phyloP scores from a whole-genome alignment of 2,888 invertebrate species.

The Caradrina clavipalpis region DNA sequence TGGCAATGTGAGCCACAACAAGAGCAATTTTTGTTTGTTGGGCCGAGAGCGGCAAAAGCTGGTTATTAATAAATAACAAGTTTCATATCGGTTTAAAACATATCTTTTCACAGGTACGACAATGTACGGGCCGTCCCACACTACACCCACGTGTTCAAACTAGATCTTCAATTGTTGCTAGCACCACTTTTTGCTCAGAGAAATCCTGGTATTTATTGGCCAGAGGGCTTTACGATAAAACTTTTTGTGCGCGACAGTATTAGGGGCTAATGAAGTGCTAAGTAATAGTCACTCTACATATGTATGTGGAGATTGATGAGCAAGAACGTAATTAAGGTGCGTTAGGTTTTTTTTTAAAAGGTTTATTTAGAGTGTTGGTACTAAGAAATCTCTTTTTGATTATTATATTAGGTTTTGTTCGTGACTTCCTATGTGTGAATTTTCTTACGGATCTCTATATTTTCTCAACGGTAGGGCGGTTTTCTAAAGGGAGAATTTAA shows the following conservation, averaged over 20 bases:
- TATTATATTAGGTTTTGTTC: too few relatives aligned
- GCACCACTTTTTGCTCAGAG: constrained; percentile 57
- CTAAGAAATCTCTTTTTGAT: too few relatives aligned
- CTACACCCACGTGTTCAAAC: constrained; percentile 83
- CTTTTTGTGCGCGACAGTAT: constrained; percentile 14
- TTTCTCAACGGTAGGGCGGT: too few relatives aligned
- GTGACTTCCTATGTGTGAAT: too few relatives aligned
- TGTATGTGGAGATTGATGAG: constrained; percentile 1
- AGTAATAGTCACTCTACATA: background rate
- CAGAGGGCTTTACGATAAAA: constrained; percentile 31
- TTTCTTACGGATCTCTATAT: too few relatives aligned
- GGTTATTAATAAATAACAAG: constrained; percentile 41
- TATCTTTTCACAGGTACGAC: constrained; percentile 46
- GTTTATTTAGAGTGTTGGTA: too few relatives aligned
- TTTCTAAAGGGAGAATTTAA: too few relatives aligned
- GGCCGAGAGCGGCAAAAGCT: background rate
- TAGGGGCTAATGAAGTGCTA: constrained; percentile 31
- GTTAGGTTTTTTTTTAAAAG: background rate
- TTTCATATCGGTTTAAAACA: constrained; percentile 46
- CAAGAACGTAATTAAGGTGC: background rate
- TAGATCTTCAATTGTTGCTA: constrained; percentile 82
- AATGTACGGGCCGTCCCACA: constrained; percentile 70
- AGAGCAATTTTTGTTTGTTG: too few relatives aligned
- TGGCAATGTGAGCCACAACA: too few relatives aligned
- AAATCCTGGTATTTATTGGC: constrained; percentile 49